Base-by-base conservation (phyloP, 1,140 invertebrate species). In the Caenorhabditis briggsae region DNA sequence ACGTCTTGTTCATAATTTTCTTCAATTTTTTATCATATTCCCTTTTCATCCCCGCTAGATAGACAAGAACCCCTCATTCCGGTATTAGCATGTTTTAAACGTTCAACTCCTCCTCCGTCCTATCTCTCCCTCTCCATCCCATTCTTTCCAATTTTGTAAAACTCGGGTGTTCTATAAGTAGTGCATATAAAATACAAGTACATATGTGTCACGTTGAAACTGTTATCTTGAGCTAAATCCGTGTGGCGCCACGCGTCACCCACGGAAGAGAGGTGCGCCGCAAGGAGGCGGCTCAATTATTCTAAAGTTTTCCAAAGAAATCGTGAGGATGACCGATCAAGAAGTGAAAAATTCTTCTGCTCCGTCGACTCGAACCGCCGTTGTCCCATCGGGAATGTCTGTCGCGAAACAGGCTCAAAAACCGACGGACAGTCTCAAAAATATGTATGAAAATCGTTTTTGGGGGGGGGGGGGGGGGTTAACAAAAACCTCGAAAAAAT, bases 141-240 rank as follows among this genome's bases (percentile, higher is more conserved):
- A 33, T 33, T 33, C 33, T 33, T 33, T 33, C 33, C 33, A 33
- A 33, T 33, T 33, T 33, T 33, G 33, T 33, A 33, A 33, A 33
- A 33, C 20, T 61, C 59, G 59, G 59, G 59, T 61, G 59, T 61
- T 61, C 59, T 61, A 23, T 25, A 61, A 61, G 59, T 61, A 61
- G 59, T 61, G 59, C 59, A 61, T 23, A 61, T 18, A 58, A 53
- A 53, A 53, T 23, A 11, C 20, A 61, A 20, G 20, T 2, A 33
- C 33, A 33, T 33, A 33, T 33, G 33, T 33, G 33, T 33, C 33
- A 33, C 33, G 33, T 3, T 33, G 33, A 33, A 33, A 33, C 33
- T 33, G 33, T 33, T 33, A 3, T 2, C 33, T 33, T 33, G 33
- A 33, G 33, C 33, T 3, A 33, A 3, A 33, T 33, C 33, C 3